Evolutionary conservation across 1,140 invertebrate species (phyloP).

Genomic region (Drosophila parvula): DNA sequence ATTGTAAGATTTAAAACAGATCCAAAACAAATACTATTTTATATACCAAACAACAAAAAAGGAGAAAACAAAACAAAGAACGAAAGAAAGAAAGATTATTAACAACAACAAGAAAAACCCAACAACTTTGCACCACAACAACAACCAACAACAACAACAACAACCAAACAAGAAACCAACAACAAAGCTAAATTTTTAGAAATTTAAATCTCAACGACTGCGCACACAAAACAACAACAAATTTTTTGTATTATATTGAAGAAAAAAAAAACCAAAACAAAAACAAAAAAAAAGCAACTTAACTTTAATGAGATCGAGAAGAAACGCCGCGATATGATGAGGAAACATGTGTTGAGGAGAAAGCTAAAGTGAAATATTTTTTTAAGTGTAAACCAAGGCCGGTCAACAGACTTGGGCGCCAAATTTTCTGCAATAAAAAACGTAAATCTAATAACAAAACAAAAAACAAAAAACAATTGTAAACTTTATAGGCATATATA

Average conservation of each 20-base stretch:
- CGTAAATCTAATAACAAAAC: slow-evolving; percentile 31
- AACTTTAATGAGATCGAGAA: slow-evolving; percentile 42
- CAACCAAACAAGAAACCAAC: slow-evolving; percentile 51
- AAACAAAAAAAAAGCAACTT: slow-evolving; percentile 30
- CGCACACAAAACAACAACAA: slow-evolving; percentile 78
- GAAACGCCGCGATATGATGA: neutral
- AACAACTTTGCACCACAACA: slow-evolving; percentile 45
- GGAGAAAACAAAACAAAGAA: slow-evolving; percentile 1
- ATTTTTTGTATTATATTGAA: slow-evolving; percentile 77
- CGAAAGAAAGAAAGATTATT: slow-evolving; percentile 19
- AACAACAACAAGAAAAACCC: slow-evolving; percentile 34
- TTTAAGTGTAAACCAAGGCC: slow-evolving; percentile 73
- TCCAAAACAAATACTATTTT: slow-evolving; percentile 45
- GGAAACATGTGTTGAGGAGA: slow-evolving; percentile 34
- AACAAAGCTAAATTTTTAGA: slow-evolving; percentile 54
- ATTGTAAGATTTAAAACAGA: slow-evolving; percentile 34
- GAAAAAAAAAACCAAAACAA: slow-evolving; percentile 23
- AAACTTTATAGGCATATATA: slow-evolving; percentile 62
- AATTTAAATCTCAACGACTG: slow-evolving; percentile 76
- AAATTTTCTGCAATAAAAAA: slow-evolving; percentile 80
- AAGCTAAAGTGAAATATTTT: slow-evolving; percentile 67
- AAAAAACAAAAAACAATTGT: slow-evolving; percentile 40
- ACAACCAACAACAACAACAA: slow-evolving; percentile 34
- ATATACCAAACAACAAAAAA: slow-evolving; percentile 44
- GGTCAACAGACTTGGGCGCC: slow-evolving; percentile 61